Evolutionary conservation across 2,797 vertebrate species (phyloP).

Genomic region (Peromyscus nudipes): DNA sequence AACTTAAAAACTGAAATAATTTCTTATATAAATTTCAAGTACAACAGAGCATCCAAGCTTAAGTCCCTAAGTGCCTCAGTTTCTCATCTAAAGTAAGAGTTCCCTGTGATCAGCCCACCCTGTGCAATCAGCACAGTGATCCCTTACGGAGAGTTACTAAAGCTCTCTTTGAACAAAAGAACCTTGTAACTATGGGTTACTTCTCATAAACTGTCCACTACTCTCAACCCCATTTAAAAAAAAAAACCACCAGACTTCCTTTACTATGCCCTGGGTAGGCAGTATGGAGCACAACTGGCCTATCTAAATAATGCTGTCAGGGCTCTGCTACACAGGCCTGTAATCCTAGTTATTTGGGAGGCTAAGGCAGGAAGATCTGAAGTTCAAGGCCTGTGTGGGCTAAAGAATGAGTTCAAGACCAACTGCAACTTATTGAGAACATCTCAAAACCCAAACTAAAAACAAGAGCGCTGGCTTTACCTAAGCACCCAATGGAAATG

Average conservation of each 20-base stretch:
- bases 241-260: not conserved
- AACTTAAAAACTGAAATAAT: conserved; percentile 63
- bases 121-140: not conserved
- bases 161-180: not conserved
- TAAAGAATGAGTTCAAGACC: not conserved
- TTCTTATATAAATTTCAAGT: conserved; percentile 50
- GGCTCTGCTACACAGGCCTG: not conserved
- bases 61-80: conserved; percentile 41
- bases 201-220: not conserved
- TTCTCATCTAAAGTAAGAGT: conserved; percentile 58
- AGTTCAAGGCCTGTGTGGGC: not conserved
- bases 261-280: not conserved
- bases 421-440: not conserved
- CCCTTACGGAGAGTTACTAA: not conserved
- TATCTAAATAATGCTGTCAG: conserved; percentile 6
- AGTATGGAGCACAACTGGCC: not conserved
- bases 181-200: not conserved
- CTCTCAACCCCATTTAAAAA: conserved; percentile 15
- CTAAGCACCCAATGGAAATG: not conserved
- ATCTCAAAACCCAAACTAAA: not conserved
- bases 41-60: conserved; percentile 56
- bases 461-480: not conserved
- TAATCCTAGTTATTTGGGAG: not conserved
- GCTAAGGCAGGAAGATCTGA: not conserved
- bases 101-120: not conserved